phyloP scores from a whole-genome alignment of 2,113 vertebrate species.

The Grammomys dolichurus region DNA sequence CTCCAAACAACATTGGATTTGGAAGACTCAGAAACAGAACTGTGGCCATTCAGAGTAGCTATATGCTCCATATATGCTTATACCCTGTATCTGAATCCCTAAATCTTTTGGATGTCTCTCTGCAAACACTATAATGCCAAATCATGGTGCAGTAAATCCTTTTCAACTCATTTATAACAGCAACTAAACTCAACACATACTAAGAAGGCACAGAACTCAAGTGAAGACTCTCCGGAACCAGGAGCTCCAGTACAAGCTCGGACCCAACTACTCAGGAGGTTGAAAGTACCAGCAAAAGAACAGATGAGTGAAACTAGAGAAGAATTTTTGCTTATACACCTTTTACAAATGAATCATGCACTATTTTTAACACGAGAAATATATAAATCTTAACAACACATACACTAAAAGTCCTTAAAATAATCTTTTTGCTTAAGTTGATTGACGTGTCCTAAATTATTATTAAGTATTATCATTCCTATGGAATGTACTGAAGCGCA shows the following conservation, averaged over 20 bases:
- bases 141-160: neutral
- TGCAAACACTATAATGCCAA: neutral
- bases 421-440: conserved; percentile 4
- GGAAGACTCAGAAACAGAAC: neutral
- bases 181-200: neutral
- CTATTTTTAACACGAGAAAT: conserved; percentile 26
- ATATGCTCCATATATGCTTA: neutral
- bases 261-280: neutral
- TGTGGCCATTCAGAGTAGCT: neutral
- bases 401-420: neutral
- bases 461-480: conserved; percentile 48
- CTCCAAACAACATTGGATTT: neutral
- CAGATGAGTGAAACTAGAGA: neutral
- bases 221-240: neutral
- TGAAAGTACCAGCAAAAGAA: neutral
- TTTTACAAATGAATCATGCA: neutral
- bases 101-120: neutral
- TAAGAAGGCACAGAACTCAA: conserved; percentile 7
- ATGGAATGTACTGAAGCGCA: neutral
- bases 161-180: neutral
- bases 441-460: neutral
- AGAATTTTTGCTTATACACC: neutral
- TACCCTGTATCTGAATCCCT: neutral
- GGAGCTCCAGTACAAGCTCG: too few relatives aligned
- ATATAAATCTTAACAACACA: neutral